Percentiles rank a stretch among this genome's conserved stretches.
These are phyloP conservation scores for Fragum sueziense DNA, from an alignment of 2,888 invertebrate species.

Conservation along the genomic window DNA sequence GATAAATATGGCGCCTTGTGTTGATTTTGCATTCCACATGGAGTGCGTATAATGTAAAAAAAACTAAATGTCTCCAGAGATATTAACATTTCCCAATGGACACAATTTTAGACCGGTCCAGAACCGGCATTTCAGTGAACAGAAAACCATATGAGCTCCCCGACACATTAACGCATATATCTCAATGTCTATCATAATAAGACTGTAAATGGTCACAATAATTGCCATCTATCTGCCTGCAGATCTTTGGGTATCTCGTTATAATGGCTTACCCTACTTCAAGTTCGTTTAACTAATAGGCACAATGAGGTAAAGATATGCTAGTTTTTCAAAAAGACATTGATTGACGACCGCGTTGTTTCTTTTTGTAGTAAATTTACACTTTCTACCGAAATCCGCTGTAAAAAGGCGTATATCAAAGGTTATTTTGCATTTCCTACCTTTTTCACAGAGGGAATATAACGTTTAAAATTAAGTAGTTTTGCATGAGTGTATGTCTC, in stretches of 20 bases:
- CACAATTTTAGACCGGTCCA: no score
- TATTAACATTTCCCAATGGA: neutral
- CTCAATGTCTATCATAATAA: neutral
- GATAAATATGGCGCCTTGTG: neutral
- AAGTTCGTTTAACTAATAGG: slow-evolving; percentile 18
- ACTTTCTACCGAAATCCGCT: neutral
- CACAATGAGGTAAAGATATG: neutral
- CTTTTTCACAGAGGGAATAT: no score
- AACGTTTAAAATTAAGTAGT: no score
- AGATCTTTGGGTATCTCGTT: slow-evolving; percentile 14
- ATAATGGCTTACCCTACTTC: slow-evolving; percentile 7
- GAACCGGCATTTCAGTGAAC: no score
- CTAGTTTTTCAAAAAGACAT: slow-evolving; percentile 14
- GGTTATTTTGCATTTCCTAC: neutral
- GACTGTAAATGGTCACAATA: neutral
- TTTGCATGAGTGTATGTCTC: no score
- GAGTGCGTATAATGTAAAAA: neutral
- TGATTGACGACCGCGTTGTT: slow-evolving; percentile 7
- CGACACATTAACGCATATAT: neutral
- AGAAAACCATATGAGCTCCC: neutral
- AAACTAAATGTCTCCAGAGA: neutral
- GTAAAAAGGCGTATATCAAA: neutral
- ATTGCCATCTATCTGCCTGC: slow-evolving; percentile 9
- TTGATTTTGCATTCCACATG: neutral
- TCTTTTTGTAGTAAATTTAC: slow-evolving; percentile 12